phyloP scores from a whole-genome alignment of 2,113 vertebrate species.

The Neopipo cinnamomea region DNA sequence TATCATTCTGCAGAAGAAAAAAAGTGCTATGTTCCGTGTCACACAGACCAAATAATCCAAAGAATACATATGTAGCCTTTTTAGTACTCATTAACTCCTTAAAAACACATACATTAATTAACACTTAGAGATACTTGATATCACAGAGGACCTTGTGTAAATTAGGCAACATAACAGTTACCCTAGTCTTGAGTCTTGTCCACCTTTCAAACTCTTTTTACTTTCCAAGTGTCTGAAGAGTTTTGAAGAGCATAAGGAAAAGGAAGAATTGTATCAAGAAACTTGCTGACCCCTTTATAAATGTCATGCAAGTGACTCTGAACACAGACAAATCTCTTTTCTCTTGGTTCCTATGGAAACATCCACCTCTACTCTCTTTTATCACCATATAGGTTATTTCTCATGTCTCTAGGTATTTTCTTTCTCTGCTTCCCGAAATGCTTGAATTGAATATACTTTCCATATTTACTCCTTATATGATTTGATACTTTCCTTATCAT shows the following conservation, averaged over 20 bases:
- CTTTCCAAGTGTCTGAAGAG: background rate
- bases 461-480: background rate
- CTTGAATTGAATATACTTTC: constrained; percentile 11
- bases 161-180: background rate
- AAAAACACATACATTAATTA: background rate
- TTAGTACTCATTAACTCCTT: background rate
- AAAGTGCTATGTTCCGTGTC: background rate
- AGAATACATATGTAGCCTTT: background rate
- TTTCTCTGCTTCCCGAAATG: background rate
- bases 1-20: background rate
- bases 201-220: background rate
- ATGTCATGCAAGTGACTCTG: constrained; percentile 6
- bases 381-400: constrained; percentile 22
- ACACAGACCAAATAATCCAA: background rate
- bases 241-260: background rate
- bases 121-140: background rate
- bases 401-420: constrained; percentile 28
- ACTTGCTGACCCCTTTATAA: constrained; percentile 19
- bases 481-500: background rate
- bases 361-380: background rate
- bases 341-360: constrained; percentile 58
- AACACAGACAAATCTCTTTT: constrained; percentile 32
- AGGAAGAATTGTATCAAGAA: background rate
- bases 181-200: background rate
- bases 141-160: background rate